Base-by-base conservation (phyloP, 2,797 vertebrate genomes). In the Scarus forsteni region DNA sequence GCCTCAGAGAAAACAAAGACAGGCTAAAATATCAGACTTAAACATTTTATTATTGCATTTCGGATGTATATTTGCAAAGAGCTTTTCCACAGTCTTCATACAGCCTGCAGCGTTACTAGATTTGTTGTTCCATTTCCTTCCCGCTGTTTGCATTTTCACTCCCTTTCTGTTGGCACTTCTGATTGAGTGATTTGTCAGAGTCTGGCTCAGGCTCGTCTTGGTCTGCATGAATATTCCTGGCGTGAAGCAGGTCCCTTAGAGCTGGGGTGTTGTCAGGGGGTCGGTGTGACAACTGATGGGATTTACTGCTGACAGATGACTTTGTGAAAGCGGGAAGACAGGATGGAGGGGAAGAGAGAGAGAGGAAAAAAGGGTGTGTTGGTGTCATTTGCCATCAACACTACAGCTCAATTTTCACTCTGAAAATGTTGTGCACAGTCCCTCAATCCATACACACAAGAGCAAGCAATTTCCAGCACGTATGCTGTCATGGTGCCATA, bases 261-360 rank as follows among this genome's bases (percentile, higher is more conserved):
- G 77, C 71, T 42, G 5, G 46, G 58, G 68, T 62, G 75, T 75
- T 80, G 80, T 85, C 77, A 66, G 44, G 71, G 64, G 77, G 79
- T 88, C 79, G 49, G 64, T 1, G 56, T 86, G 86, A 88, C 85
- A 90, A 76, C 77, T 80, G 77, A 83, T 52, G 84, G 75, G 85
- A 81, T 88, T 86, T 83, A 85, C 64, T 83, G 81, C 85, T 92
- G 91, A 91, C 84, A 83, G 87, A 83, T 77, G 87, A 85, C 85
- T 90, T 88, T 89, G 79, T 54, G 63, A 67, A 60, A 45, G 68
- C 61, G 60, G 66, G 51, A 67, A 43, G 9, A 34, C 46, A 18
- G 48, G 60, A 48, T 36, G 45, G 54, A 36, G 42, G 5, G 38
- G 10, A 19, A 43, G 43, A 61, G 39, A 38, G 18, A 13, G 40